phyloP scores from a whole-genome alignment of 1,140 invertebrate genomes.

The Mactra quadrangularis region DNA sequence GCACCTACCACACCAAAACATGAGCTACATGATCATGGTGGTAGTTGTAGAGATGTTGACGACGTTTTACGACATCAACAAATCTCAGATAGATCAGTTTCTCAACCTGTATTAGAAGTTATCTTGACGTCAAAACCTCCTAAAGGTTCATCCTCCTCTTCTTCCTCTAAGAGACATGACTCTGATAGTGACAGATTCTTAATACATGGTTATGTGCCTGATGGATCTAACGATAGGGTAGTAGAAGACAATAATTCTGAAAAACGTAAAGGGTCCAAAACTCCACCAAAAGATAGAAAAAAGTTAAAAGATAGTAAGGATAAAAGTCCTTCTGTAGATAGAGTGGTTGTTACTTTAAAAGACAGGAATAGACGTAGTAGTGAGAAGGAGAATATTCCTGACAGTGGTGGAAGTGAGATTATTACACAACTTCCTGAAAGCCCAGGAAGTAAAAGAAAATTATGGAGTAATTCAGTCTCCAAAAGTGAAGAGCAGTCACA shows the following conservation, averaged over 20 bases:
- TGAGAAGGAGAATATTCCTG: conserved; percentile 44
- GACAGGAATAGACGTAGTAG: conserved; percentile 28
- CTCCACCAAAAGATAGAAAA: conserved; percentile 70
- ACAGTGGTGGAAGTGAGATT: neutral
- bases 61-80: conserved; percentile 33
- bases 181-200: conserved; percentile 42
- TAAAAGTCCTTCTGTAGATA: conserved; percentile 55
- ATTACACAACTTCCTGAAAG: conserved; percentile 68
- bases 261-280: conserved; percentile 66
- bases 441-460: conserved; percentile 68
- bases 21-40: conserved; percentile 50
- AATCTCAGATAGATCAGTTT: conserved; percentile 55
- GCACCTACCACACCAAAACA: conserved; percentile 74
- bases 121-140: conserved; percentile 47
- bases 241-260: conserved; percentile 52
- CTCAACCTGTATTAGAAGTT: conserved; percentile 61
- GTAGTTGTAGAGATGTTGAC: conserved; percentile 54
- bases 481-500: conserved; percentile 45
- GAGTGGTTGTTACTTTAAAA: neutral
- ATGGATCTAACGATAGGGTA: conserved; percentile 55
- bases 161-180: conserved; percentile 14
- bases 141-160: conserved; percentile 26
- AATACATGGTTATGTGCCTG: conserved; percentile 34
- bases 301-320: conserved; percentile 61
- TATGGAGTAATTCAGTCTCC: conserved; percentile 60